Evolutionary conservation across 92 coral and sea anemone genomes (phyloP).

Genomic region (Galaxea fascicularis): DNA sequence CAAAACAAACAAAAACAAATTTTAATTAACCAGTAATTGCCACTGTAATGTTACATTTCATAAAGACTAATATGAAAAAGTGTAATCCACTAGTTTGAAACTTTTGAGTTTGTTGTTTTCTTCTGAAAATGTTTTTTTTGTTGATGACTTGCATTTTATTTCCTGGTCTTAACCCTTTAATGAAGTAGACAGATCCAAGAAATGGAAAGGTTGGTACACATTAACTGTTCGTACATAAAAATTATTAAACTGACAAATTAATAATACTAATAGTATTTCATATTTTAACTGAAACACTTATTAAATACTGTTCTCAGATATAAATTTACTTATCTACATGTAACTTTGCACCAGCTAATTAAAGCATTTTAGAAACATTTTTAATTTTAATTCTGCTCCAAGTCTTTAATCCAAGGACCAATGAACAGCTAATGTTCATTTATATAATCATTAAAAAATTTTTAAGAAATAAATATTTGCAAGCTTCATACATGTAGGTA

Average conservation of each 20-base stretch:
- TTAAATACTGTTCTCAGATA: not conserved
- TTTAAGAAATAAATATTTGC: too few species aligned
- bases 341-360: too few species aligned
- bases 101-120: not conserved
- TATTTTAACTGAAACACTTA: not conserved
- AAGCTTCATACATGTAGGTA: too few species aligned
- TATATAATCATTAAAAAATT: too few species aligned
- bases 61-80: slow-evolving; percentile 8
- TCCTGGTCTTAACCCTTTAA: slow-evolving; percentile 56
- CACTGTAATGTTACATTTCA: not conserved
- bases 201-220: slow-evolving; percentile 61
- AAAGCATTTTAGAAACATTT: too few species aligned
- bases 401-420: not conserved
- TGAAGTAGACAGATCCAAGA: slow-evolving; percentile 69
- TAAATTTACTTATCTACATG: too few species aligned
- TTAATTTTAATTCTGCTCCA: not conserved
- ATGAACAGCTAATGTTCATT: not conserved
- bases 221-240: slow-evolving; percentile 16
- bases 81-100: not conserved
- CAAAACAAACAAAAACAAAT: not conserved
- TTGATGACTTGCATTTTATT: slow-evolving; percentile 53
- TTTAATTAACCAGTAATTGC: not conserved
- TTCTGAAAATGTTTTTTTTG: slow-evolving; percentile 20
- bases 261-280: slow-evolving; percentile 7
- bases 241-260: not conserved